phyloP scores from a whole-genome alignment of 2,797 vertebrate species.

The Denticeps clupeoides region DNA sequence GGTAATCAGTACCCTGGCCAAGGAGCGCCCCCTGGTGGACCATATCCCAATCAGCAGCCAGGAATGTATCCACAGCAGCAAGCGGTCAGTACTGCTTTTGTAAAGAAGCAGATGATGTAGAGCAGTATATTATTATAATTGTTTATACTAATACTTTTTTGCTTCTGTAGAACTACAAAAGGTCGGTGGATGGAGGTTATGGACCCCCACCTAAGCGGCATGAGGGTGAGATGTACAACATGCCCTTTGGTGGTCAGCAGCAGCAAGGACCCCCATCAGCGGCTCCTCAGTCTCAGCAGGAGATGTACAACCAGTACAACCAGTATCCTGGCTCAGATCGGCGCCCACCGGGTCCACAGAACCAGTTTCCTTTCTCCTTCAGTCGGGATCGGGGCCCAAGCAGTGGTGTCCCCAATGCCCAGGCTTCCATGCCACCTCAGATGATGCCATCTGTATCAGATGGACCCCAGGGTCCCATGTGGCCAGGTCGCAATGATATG shows the following conservation, averaged over 20 bases:
- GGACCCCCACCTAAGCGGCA: constrained; percentile 91
- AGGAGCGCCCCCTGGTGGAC: constrained; percentile 85
- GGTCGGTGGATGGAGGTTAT: constrained; percentile 84
- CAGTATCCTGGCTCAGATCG: constrained; percentile 81
- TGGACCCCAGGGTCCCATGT: constrained; percentile 81
- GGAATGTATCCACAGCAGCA: constrained; percentile 92
- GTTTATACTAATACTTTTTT: background rate
- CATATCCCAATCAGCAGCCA: constrained; percentile 89
- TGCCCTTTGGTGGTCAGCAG: constrained; percentile 77
- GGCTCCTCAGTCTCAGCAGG: constrained; percentile 76
- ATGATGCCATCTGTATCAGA: constrained; percentile 84
- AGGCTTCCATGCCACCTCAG: constrained; percentile 79
- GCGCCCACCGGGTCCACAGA: constrained; percentile 77
- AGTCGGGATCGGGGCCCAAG: constrained; percentile 78
- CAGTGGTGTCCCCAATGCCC: constrained; percentile 69
- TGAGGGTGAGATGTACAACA: constrained; percentile 86
- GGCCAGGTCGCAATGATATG: constrained; percentile 89
- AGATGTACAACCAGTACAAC: constrained; percentile 91
- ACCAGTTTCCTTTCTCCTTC: constrained; percentile 91
- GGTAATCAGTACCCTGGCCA: constrained; percentile 92
- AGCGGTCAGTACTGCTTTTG: constrained; percentile 62
- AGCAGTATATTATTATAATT: too few relatives aligned
- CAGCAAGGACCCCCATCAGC: constrained; percentile 68
- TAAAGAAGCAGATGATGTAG: too few relatives aligned
- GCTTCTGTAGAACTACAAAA: constrained; percentile 83